These are phyloP conservation scores for Laterallus jamaicensis DNA, from an alignment of 2,113 vertebrate genomes.

Conservation along the genomic window DNA sequence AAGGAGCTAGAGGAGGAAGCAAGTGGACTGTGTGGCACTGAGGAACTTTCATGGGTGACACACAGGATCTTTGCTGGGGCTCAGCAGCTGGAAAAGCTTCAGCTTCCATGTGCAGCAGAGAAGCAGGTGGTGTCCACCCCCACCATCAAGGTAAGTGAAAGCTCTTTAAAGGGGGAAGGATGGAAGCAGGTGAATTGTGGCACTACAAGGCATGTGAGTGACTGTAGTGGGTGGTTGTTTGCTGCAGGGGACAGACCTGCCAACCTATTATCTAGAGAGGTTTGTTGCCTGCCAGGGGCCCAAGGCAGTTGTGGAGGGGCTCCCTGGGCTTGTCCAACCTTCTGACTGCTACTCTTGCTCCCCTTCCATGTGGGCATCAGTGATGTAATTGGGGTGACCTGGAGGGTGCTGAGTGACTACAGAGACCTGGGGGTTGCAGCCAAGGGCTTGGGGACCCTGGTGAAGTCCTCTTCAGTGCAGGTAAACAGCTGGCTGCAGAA, in stretches of 20 bases:
- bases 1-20: background rate
- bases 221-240: background rate
- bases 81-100: background rate
- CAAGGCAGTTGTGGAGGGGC: background rate
- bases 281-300: background rate
- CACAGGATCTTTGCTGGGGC: too few relatives aligned
- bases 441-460: background rate
- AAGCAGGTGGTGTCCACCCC: background rate
- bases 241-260: background rate
- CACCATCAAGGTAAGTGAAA: background rate
- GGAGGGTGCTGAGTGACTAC: background rate
- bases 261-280: background rate
- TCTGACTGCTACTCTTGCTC: background rate
- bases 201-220: background rate
- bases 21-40: background rate
- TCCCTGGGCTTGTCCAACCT: too few relatives aligned
- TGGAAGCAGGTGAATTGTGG: background rate
- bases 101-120: accelerated
- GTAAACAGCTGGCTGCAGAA: background rate
- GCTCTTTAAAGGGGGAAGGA: background rate
- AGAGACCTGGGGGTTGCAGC: background rate
- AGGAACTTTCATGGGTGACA: background rate
- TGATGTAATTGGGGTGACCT: background rate
- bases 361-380: background rate
- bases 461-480: background rate